Conservation (phyloP, 2,888 invertebrate species). For the Morpho achilles region DNA sequence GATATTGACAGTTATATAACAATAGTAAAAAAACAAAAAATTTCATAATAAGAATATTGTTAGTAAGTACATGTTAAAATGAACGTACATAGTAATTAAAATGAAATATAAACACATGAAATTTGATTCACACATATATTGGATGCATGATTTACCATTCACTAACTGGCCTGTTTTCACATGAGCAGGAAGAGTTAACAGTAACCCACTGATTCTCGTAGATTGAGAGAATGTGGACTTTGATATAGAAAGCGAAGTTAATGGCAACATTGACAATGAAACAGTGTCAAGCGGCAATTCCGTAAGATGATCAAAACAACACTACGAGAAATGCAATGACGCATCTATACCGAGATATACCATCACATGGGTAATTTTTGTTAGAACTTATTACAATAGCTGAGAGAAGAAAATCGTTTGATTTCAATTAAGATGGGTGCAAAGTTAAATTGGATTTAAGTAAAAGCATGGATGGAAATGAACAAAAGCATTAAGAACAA, state of each 20-base stretch:
- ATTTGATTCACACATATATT: too few species aligned
- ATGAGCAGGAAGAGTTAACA: too few species aligned
- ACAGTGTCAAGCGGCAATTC: conserved; percentile 22
- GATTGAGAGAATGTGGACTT: conserved; percentile 10
- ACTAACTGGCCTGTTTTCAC: too few species aligned
- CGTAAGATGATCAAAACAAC: conserved; percentile 22
- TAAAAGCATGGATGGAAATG: conserved; percentile 31
- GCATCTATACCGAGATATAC: conserved; percentile 13
- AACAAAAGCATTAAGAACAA: conserved; percentile 45
- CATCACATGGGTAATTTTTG: neutral
- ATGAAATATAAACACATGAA: too few species aligned
- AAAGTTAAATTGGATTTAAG: conserved; percentile 27
- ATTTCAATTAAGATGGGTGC: neutral
- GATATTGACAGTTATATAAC: too few species aligned
- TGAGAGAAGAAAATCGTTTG: conserved; percentile 14
- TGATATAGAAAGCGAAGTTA: conserved; percentile 21
- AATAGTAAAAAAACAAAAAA: too few species aligned
- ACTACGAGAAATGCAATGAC: conserved; percentile 28
- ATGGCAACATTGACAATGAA: conserved; percentile 22
- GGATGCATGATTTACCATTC: too few species aligned
- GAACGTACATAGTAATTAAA: too few species aligned
- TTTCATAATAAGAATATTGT: too few species aligned
- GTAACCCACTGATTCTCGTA: too few species aligned
- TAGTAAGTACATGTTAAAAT: too few species aligned
- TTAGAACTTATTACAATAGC: neutral